Evolutionary conservation across 2,888 invertebrate genomes (phyloP).

Genomic region (Dorcus parallelipipedus): DNA sequence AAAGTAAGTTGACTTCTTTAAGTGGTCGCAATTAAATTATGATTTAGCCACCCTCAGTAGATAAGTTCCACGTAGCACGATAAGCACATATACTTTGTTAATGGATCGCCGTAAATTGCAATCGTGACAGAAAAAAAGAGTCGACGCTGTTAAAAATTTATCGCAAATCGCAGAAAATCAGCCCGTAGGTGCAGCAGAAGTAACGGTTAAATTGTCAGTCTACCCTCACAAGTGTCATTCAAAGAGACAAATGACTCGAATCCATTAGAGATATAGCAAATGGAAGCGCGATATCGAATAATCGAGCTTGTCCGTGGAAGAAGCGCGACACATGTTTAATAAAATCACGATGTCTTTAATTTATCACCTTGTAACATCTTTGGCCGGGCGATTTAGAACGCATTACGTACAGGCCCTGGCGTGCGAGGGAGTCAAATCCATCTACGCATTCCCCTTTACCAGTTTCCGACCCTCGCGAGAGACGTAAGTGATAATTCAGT

Average conservation of each 20-base stretch:
- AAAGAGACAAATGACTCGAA: conserved; percentile 30
- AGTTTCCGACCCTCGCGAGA: background rate
- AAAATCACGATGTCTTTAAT: conserved; percentile 29
- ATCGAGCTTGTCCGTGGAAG: conserved; percentile 5
- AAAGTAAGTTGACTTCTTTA: too few relatives aligned
- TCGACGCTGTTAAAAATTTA: background rate
- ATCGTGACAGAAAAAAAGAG: too few relatives aligned
- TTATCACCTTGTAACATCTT: conserved; percentile 28
- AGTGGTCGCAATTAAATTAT: too few relatives aligned
- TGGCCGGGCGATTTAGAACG: conserved; percentile 19
- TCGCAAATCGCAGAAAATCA: conserved; percentile 9
- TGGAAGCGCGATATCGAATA: conserved; percentile 13
- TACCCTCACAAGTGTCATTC: conserved; percentile 21
- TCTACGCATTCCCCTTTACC: background rate
- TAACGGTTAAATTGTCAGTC: conserved; percentile 11
- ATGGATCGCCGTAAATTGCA: too few relatives aligned
- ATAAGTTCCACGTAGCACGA: too few relatives aligned
- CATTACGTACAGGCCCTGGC: conserved; percentile 12
- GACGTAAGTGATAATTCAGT: background rate
- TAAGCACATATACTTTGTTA: too few relatives aligned
- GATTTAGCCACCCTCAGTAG: too few relatives aligned
- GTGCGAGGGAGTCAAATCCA: conserved; percentile 3
- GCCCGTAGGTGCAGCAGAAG: background rate
- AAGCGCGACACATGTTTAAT: conserved; percentile 31
- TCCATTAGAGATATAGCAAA: conserved; percentile 32